phyloP scores from a whole-genome alignment of 2,888 invertebrate genomes.

The Caenorhabditis doughertyi region DNA sequence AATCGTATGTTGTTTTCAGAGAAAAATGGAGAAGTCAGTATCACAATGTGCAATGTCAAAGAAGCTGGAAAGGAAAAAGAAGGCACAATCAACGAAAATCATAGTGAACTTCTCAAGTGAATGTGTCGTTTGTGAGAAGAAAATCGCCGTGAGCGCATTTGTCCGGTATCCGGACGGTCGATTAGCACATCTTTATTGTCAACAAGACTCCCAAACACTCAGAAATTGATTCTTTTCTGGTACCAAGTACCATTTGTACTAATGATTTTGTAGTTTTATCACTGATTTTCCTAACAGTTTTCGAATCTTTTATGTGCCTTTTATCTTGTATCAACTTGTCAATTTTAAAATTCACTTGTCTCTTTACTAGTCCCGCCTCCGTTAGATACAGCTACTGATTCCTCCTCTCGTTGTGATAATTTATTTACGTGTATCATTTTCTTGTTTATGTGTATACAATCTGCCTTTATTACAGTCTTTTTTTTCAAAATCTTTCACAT shows the following conservation, averaged over 20 bases:
- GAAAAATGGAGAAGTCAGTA: slow-evolving; percentile 62
- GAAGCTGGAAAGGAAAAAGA: slow-evolving; percentile 87
- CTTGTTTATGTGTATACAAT: slow-evolving; percentile 11
- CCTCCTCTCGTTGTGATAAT: background rate
- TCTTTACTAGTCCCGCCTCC: slow-evolving; percentile 9
- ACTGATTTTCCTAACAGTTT: background rate
- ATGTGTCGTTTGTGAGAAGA: slow-evolving; percentile 94
- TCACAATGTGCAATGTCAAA: slow-evolving; percentile 86
- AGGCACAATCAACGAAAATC: slow-evolving; percentile 90
- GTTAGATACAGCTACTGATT: too few species aligned
- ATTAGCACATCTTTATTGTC: slow-evolving; percentile 94
- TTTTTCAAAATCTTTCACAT: slow-evolving; percentile 3
- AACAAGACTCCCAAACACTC: slow-evolving; percentile 60
- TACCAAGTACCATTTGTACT: slow-evolving; percentile 14
- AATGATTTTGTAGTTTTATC: background rate
- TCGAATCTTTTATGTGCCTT: slow-evolving; percentile 39
- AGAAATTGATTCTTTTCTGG: slow-evolving; percentile 15
- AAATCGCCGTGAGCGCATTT: slow-evolving; percentile 95
- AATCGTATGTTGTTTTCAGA: slow-evolving; percentile 68
- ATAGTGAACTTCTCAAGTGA: slow-evolving; percentile 91
- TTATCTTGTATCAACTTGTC: slow-evolving; percentile 12
- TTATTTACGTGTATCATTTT: slow-evolving; percentile 31
- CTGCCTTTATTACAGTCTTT: too few species aligned
- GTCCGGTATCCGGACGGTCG: slow-evolving; percentile 92
- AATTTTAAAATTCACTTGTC: slow-evolving; percentile 2